Conservation (phyloP, 1,140 invertebrate genomes). For the Lithobius niger region DNA sequence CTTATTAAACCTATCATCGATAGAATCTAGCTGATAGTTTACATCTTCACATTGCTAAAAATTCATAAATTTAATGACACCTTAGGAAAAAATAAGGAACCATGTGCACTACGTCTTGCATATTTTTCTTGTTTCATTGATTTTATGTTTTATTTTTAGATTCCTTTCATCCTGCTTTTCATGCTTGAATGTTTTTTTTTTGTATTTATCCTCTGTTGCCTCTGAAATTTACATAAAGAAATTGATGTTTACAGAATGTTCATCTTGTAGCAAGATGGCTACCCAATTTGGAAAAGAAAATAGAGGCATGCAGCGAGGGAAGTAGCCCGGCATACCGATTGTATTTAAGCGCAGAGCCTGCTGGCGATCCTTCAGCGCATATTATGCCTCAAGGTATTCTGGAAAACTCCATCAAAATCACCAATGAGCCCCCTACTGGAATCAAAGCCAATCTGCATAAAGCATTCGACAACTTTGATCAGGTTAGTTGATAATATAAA, state of each 20-base stretch:
- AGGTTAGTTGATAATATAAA: constrained; percentile 22
- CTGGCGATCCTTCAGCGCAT: constrained; percentile 64
- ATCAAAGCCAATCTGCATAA: constrained; percentile 95
- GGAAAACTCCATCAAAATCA: constrained; percentile 92
- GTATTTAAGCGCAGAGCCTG: constrained; percentile 88
- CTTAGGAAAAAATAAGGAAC: too few species aligned
- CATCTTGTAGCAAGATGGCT: constrained; percentile 92
- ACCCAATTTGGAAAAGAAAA: constrained; percentile 73
- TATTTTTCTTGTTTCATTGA: too few species aligned
- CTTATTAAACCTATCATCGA: too few species aligned
- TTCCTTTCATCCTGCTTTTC: too few species aligned
- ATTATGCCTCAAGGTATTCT: constrained; percentile 91
- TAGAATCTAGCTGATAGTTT: too few species aligned
- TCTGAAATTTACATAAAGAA: too few species aligned
- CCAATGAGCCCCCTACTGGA: constrained; percentile 89
- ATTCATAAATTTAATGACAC: too few species aligned
- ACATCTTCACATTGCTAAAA: too few species aligned
- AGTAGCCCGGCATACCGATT: constrained; percentile 70
- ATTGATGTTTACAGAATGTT: constrained; percentile 60
- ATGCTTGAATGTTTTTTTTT: too few species aligned
- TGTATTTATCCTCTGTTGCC: too few species aligned
- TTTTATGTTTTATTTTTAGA: too few species aligned
- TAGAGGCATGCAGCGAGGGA: constrained; percentile 61
- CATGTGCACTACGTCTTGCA: too few species aligned
- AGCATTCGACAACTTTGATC: constrained; percentile 84